These are phyloP conservation scores for Peromyscus melanophrys DNA, from an alignment of 2,797 vertebrate species.

Conservation along the genomic window DNA sequence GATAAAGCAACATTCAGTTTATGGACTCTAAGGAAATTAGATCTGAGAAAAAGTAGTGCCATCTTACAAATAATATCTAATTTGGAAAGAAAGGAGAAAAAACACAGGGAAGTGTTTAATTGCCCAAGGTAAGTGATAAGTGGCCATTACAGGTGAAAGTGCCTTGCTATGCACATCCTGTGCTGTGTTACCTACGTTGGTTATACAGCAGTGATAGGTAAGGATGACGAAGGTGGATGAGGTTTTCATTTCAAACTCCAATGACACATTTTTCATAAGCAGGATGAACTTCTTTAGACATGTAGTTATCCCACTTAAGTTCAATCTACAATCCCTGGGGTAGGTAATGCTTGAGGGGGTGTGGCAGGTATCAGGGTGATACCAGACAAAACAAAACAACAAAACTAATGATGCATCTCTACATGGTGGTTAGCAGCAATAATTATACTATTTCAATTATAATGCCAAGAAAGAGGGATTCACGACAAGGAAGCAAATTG, in stretches of 20 bases:
- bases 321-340: background rate
- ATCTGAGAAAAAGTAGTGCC: background rate
- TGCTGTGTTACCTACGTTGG: background rate
- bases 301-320: conserved; percentile 1
- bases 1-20: conserved; percentile 7
- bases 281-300: background rate
- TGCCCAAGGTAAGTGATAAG: background rate
- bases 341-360: background rate
- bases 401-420: background rate
- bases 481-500: background rate
- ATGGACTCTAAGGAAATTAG: background rate
- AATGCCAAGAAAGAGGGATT: background rate
- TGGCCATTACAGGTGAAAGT: background rate
- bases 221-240: background rate
- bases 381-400: background rate
- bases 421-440: background rate
- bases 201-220: background rate
- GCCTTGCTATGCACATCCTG: background rate
- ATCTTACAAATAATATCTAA: conserved; percentile 33
- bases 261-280: conserved; percentile 25
- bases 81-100: background rate
- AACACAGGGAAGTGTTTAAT: background rate
- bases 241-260: conserved; percentile 57
- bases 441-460: background rate
- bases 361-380: background rate